Base-by-base conservation (phyloP, 2,113 vertebrate species). In the Leptobrachium ailaonicum region DNA sequence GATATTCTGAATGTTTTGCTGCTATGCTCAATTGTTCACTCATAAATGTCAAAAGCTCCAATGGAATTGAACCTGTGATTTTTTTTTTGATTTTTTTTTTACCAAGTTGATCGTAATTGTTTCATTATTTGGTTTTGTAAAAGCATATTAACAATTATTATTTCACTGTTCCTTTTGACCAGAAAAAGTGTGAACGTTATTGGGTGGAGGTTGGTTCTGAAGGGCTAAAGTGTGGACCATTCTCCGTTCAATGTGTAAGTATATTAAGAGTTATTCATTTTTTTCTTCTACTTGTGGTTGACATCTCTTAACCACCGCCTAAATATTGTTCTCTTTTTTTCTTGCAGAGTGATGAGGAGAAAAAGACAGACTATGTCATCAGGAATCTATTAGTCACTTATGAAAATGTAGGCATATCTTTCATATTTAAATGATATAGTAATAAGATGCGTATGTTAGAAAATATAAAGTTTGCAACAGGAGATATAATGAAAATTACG, bases 131-230 rank as follows among this genome's bases (percentile, higher is more conserved):
- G 58, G 12, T 0, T 0, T 10, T 7, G 7, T 58, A 40, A 66
- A 40, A 2, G 40, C 41, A 40, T 5, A 6, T 3, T 66, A 41
- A 9, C 10, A 20, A 41, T 8, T 68, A 43, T 6, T 68, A 68
- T 32, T 32, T 12, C 41, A 68, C 41, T 2, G 4, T 8, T 68
- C 2, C 11, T 68, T 73, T 79, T 1, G 82, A 10, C 84, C 86
- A 99, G 98, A 98, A 95, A 95, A 99, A 99, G 47, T 98, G 97
- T 76, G 98, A 99, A 86, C 88, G 92, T 56, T 99, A 99, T 88
- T 98, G 97, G 96, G 92, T 93, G 0, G 90, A 92, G 77, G 84
- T 42, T 20, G 87, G 83, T 0, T 84, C 91, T 32, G 81, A 71
- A 1, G 82, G 86, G 0, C 91, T 95, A 79, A 84, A 86, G 2